These are phyloP conservation scores for Osmoderma eremita DNA, from an alignment of 2,888 invertebrate genomes.

Conservation along the genomic window DNA sequence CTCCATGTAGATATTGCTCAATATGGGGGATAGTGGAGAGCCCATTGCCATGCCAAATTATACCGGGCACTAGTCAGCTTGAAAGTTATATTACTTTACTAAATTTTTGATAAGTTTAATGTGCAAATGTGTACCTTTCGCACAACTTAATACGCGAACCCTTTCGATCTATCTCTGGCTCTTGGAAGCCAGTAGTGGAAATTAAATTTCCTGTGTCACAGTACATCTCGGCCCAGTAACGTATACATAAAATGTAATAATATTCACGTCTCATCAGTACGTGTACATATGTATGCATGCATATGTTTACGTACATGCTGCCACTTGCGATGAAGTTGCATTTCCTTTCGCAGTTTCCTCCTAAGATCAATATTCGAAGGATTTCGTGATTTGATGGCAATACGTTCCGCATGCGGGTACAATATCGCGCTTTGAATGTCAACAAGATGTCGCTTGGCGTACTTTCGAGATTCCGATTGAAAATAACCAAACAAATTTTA, in stretches of 20 bases:
- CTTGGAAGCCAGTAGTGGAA: not conserved
- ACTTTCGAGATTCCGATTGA: no score
- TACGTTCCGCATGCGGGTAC: not conserved
- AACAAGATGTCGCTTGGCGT: conserved; percentile 18
- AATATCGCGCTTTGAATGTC: conserved; percentile 29
- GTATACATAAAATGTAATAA: not conserved
- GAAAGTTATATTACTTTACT: no score
- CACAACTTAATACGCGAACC: no score
- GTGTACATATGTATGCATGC: not conserved
- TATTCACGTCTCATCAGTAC: conserved; percentile 8
- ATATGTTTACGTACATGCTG: not conserved
- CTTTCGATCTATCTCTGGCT: no score
- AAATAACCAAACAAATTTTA: no score
- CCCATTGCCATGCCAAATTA: no score
- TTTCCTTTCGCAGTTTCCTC: conserved; percentile 4
- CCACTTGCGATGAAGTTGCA: conserved; percentile 10
- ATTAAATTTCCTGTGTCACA: conserved; percentile 22
- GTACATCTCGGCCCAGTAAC: not conserved
- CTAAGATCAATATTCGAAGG: conserved; percentile 27
- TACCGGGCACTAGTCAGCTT: no score
- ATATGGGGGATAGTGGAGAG: no score
- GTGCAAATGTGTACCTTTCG: no score
- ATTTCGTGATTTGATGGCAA: conserved; percentile 13
- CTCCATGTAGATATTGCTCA: no score
- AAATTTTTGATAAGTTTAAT: no score